These are phyloP conservation scores for Cassiopea xamachana DNA, from an alignment of 30 jellyfish, hydroid and myxozoan genomes.

Conservation along the genomic window DNA sequence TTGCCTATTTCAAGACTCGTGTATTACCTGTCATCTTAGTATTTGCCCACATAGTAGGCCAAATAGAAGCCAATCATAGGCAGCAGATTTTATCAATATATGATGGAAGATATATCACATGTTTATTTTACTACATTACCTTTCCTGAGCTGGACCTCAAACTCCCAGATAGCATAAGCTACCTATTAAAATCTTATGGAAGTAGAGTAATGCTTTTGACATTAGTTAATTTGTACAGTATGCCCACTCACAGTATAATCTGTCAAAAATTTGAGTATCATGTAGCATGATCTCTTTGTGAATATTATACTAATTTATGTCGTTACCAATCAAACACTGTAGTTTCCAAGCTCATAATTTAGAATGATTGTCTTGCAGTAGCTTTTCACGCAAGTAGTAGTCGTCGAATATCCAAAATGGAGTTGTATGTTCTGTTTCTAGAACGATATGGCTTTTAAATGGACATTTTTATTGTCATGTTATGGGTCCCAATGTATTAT, in stretches of 20 bases:
- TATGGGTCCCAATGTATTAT: constrained; percentile 51
- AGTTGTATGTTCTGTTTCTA: constrained; percentile 57
- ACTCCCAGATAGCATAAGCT: neutral
- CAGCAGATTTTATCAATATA: no score
- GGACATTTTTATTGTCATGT: constrained; percentile 64
- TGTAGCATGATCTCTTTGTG: constrained; percentile 17
- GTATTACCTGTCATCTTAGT: no score
- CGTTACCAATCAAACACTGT: constrained; percentile 13
- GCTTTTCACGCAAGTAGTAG: neutral
- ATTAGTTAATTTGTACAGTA: neutral
- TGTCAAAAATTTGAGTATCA: neutral
- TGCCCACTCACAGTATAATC: neutral
- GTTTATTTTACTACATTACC: neutral
- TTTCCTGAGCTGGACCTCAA: neutral
- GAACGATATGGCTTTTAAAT: constrained; percentile 61
- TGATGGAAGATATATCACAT: no score
- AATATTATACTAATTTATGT: constrained; percentile 33
- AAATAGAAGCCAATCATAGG: no score
- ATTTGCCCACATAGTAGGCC: no score
- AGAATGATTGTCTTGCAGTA: neutral
- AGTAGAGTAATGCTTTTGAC: neutral
- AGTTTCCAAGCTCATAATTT: constrained; percentile 1
- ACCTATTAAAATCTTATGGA: neutral
- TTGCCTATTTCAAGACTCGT: no score
- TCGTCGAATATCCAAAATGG: constrained; percentile 57